Evolutionary conservation across 2,113 vertebrate genomes (phyloP).

Genomic region (Callopanchax toddi): DNA sequence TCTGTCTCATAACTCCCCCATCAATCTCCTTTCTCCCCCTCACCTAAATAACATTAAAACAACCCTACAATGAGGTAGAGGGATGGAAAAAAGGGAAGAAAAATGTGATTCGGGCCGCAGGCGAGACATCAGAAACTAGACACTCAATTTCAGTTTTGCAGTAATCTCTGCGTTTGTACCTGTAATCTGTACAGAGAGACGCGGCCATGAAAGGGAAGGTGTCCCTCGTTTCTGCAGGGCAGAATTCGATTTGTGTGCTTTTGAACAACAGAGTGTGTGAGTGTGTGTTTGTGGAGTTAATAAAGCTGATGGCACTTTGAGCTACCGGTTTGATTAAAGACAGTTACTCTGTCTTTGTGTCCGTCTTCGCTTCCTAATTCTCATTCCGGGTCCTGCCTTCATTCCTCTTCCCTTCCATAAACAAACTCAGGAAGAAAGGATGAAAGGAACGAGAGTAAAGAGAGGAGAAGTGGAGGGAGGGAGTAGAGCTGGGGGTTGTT

Average conservation of each 20-base stretch:
- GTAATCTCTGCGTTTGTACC: slow-evolving; percentile 48
- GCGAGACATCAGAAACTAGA: slow-evolving; percentile 44
- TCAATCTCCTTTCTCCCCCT: slow-evolving; percentile 8
- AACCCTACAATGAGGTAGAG: slow-evolving; percentile 17
- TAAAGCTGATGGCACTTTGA: slow-evolving; percentile 48
- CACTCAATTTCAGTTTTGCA: slow-evolving; percentile 37
- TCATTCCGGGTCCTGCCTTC: slow-evolving; percentile 18
- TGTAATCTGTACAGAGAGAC: slow-evolving; percentile 47
- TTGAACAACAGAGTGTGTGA: slow-evolving; percentile 21
- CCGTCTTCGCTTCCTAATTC: slow-evolving; percentile 25
- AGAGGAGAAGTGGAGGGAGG: background rate
- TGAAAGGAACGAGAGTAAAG: background rate
- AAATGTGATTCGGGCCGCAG: slow-evolving; percentile 17
- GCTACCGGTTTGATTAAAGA: slow-evolving; percentile 54
- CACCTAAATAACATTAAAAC: slow-evolving; percentile 29
- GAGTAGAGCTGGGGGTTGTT: slow-evolving; percentile 39
- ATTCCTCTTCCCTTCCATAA: slow-evolving; percentile 15
- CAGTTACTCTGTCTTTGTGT: slow-evolving; percentile 37
- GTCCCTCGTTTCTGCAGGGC: slow-evolving; percentile 36
- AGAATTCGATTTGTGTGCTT: slow-evolving; percentile 38
- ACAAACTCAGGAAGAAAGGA: slow-evolving; percentile 10
- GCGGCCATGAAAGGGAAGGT: slow-evolving; percentile 17
- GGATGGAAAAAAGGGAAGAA: background rate
- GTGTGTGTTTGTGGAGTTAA: slow-evolving; percentile 39
- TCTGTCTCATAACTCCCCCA: slow-evolving; percentile 28